phyloP scores from a whole-genome alignment of 1,140 invertebrate genomes.

The Drosophila tropicalis region DNA sequence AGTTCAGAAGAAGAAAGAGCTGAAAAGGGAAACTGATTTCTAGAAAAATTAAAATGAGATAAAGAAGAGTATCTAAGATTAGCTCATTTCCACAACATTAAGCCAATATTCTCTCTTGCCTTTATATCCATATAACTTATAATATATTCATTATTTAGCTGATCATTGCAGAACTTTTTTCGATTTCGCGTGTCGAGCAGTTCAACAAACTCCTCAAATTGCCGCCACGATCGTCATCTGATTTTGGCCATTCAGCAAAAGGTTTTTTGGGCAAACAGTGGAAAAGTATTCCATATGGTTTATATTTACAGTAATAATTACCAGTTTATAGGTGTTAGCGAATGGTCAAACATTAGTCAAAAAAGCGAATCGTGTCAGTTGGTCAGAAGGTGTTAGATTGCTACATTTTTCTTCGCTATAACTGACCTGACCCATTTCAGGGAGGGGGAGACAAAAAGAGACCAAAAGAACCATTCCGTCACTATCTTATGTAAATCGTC shows the following conservation, averaged over 20 bases:
- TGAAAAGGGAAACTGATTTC: no score
- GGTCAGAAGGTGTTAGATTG: conserved; percentile 58
- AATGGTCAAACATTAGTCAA: conserved; percentile 18
- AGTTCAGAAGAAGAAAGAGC: no score
- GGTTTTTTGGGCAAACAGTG: conserved; percentile 27
- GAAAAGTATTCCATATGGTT: conserved; percentile 14
- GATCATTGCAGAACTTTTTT: conserved; percentile 33
- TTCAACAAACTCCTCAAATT: conserved; percentile 75
- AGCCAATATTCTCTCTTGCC: neutral
- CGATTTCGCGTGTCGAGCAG: conserved; percentile 43
- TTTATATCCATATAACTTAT: neutral
- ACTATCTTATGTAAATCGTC: neutral
- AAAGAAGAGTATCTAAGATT: neutral
- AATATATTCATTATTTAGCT: conserved; percentile 19
- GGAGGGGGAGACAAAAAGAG: neutral
- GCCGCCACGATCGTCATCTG: conserved; percentile 28
- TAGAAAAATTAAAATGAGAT: no score
- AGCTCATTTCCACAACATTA: neutral
- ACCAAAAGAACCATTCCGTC: neutral
- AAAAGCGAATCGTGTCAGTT: conserved; percentile 51
- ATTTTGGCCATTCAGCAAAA: conserved; percentile 25
- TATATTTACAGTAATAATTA: conserved; percentile 8
- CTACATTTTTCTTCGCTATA: conserved; percentile 31
- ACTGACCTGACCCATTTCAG: conserved; percentile 50
- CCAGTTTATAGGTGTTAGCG: conserved; percentile 4